A percentile compares a stretch with the other conserved stretches of the same genome.
These are phyloP conservation scores for Macrotis lagotis DNA, from an alignment of 2,113 vertebrate genomes.

Conservation along the genomic window DNA sequence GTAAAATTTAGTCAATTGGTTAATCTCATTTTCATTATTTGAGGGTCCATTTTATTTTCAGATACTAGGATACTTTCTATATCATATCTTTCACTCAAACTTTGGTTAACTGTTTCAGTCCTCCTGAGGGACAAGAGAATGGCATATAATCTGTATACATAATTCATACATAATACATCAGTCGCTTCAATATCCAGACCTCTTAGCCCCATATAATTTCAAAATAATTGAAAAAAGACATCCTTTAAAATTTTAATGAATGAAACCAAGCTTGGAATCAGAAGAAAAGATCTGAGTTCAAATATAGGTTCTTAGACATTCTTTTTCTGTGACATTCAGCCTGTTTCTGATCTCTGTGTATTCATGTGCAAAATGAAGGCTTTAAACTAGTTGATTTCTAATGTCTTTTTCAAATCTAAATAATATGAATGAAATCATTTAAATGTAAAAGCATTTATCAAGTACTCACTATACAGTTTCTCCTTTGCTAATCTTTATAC, in stretches of 20 bases:
- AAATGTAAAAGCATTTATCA: neutral
- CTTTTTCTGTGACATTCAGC: neutral
- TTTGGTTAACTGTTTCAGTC: neutral
- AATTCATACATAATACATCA: neutral
- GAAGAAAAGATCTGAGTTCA: neutral
- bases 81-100: neutral
- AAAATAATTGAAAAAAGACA: neutral
- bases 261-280: neutral
- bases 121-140: neutral
- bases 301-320: neutral
- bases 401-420: neutral
- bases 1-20: neutral
- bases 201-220: neutral
- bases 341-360: neutral
- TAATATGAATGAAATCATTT: neutral
- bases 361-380: neutral
- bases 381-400: neutral
- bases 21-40: neutral
- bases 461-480: neutral
- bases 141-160: neutral
- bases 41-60: neutral
- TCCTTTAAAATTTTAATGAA: neutral
- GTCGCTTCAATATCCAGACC: neutral
- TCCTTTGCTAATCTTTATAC: neutral
- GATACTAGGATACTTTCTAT: neutral